These are phyloP conservation scores for Eubucco bourcierii DNA, from an alignment of 2,113 vertebrate species.

Conservation along the genomic window DNA sequence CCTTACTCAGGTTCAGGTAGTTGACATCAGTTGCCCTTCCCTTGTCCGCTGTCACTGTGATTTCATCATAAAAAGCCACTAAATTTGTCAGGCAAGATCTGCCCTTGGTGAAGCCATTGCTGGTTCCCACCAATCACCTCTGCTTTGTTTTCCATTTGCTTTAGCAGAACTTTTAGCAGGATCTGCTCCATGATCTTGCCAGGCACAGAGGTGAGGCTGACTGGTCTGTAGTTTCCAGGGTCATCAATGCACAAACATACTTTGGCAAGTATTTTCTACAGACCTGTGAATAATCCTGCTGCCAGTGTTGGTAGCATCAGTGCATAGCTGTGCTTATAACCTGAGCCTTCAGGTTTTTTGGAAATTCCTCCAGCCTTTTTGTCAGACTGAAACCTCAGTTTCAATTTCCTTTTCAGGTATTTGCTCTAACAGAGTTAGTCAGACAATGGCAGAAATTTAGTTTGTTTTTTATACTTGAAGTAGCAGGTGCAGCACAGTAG, in stretches of 20 bases:
- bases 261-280: not conserved
- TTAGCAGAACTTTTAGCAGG: no score
- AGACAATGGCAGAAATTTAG: not conserved
- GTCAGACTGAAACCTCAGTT: not conserved
- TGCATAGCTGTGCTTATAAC: not conserved
- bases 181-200: no score
- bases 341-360: not conserved
- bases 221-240: no score
- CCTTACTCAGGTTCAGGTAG: no score
- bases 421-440: not conserved
- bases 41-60: no score
- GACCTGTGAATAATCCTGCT: fast-evolving
- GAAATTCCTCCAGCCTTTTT: not conserved
- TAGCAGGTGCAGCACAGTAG: not conserved
- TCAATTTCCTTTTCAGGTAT: not conserved
- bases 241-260: not conserved
- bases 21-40: no score
- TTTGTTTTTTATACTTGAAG: not conserved
- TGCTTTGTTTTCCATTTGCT: no score
- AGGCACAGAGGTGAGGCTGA: no score
- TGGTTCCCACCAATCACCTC: no score
- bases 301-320: not conserved
- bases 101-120: no score
- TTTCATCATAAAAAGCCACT: no score
- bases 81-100: no score